These are phyloP conservation scores for Laticauda laticaudata DNA, from an alignment of 2,113 vertebrate genomes.

Conservation along the genomic window DNA sequence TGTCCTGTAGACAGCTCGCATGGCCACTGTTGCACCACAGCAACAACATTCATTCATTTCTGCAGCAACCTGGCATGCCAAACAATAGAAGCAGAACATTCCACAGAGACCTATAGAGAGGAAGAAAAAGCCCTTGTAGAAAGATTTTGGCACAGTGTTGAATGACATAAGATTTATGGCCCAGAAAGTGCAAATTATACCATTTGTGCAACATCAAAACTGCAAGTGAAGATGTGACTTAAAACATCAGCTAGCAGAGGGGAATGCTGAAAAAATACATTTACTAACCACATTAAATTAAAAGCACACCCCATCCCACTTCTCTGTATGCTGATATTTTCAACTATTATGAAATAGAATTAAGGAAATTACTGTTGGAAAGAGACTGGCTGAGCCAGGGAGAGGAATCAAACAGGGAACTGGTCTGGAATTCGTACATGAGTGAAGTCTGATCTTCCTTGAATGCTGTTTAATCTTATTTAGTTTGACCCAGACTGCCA, in stretches of 20 bases:
- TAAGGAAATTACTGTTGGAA: too few relatives aligned
- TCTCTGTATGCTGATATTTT: too few relatives aligned
- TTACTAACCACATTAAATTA: too few relatives aligned
- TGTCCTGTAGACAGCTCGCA: conserved; percentile 82
- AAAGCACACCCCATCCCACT: too few relatives aligned
- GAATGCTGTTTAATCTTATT: not conserved
- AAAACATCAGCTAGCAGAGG: not conserved
- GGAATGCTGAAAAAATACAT: not conserved
- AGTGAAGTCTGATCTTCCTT: too few relatives aligned
- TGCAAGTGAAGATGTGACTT: not conserved
- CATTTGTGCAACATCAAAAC: not conserved
- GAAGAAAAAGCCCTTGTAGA: not conserved
- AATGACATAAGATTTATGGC: not conserved
- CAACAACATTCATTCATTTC: conserved; percentile 81
- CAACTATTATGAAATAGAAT: too few relatives aligned
- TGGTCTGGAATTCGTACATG: too few relatives aligned
- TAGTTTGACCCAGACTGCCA: not conserved
- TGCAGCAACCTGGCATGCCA: conserved; percentile 70
- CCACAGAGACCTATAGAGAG: conserved; percentile 71
- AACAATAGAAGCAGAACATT: conserved; percentile 60
- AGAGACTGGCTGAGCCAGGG: too few relatives aligned
- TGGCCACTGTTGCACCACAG: conserved; percentile 67
- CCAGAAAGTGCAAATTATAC: not conserved
- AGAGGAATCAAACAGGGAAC: not conserved
- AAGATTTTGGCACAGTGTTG: not conserved